phyloP scores from a whole-genome alignment of 2,797 vertebrate species.

The Xenopus petersii region DNA sequence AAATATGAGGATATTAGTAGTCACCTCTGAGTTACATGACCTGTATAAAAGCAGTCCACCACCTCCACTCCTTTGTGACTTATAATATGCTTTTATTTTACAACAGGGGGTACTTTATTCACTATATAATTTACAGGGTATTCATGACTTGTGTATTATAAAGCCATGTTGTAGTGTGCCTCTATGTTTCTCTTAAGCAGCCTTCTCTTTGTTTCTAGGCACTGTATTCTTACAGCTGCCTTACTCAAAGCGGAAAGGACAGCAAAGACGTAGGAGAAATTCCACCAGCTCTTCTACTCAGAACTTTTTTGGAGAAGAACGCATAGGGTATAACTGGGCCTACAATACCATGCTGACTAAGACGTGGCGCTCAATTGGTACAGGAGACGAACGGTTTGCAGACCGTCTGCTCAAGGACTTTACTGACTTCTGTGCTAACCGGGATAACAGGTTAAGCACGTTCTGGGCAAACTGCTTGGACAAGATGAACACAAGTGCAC shows the following conservation, averaged over 20 bases:
- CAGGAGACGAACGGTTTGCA: conserved; percentile 86
- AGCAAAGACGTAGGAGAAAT: conserved; percentile 84
- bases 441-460: conserved; percentile 77
- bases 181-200: too few species aligned
- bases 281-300: conserved; percentile 81
- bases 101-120: too few species aligned
- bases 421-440: conserved; percentile 89
- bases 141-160: too few species aligned
- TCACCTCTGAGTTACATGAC: too few species aligned
- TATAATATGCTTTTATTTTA: too few species aligned
- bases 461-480: conserved; percentile 91
- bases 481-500: conserved; percentile 89
- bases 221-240: conserved; percentile 92
- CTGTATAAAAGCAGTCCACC: too few species aligned
- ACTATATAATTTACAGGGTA: too few species aligned
- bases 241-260: conserved; percentile 88
- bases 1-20: too few species aligned
- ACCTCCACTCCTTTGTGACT: too few species aligned
- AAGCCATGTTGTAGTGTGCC: too few species aligned
- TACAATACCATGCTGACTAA: conserved; percentile 99
- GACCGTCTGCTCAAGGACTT: conserved; percentile 90
- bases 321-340: conserved; percentile 90
- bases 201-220: conserved; percentile 62
- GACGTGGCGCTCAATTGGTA: conserved; percentile 88
- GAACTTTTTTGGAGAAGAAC: conserved; percentile 81